Conservation (phyloP, 92 coral and sea anemone genomes). For the Metridium senile region DNA sequence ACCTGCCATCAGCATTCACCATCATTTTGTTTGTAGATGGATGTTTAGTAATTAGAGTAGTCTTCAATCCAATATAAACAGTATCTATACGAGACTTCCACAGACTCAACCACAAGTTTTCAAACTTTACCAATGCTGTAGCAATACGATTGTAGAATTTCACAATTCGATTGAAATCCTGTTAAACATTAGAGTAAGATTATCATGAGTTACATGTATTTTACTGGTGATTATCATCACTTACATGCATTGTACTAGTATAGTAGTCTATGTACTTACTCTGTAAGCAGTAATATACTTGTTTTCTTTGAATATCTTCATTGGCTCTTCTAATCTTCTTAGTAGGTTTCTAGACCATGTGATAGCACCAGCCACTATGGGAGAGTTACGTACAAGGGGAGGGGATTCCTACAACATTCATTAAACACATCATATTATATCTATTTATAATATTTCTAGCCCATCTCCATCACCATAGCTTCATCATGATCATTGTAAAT, state of each 20-base stretch:
- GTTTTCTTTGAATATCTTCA: constrained; percentile 96
- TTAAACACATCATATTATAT: background rate
- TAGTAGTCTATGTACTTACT: constrained; percentile 37
- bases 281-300: constrained; percentile 87
- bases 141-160: constrained; percentile 98
- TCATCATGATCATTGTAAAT: background rate
- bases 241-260: too few species aligned
- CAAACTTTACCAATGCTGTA: constrained; percentile 96
- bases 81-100: constrained; percentile 96
- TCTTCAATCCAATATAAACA: constrained; percentile 78
- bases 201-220: too few species aligned
- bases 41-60: constrained; percentile 75
- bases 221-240: too few species aligned
- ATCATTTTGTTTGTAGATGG: constrained; percentile 77
- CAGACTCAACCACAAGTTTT: constrained; percentile 93
- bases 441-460: background rate
- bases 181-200: background rate
- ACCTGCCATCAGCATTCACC: constrained; percentile 99
- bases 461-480: background rate
- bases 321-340: constrained; percentile 96
- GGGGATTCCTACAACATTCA: constrained; percentile 88
- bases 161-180: constrained; percentile 96
- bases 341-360: constrained; percentile 91
- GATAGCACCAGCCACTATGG: constrained; percentile 98
- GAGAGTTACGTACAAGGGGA: constrained; percentile 94